These are phyloP conservation scores for Nezara viridula DNA, from an alignment of 2,888 invertebrate species.

Conservation along the genomic window DNA sequence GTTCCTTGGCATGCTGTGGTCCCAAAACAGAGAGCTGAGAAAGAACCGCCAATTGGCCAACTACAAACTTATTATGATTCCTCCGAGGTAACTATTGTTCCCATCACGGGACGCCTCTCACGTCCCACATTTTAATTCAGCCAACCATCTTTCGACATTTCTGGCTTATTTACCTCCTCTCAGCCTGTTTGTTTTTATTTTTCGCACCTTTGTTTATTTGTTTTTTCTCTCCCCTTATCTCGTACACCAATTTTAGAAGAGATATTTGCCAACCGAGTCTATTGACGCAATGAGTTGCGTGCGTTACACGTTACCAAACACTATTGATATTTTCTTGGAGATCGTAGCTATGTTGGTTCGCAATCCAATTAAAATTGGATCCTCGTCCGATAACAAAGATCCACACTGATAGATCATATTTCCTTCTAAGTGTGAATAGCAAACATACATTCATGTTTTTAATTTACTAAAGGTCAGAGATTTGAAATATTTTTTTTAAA, in stretches of 20 bases:
- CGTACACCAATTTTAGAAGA: background rate
- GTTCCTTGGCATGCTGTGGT: background rate
- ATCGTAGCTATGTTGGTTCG: background rate
- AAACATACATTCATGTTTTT: no score
- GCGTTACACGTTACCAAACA: background rate
- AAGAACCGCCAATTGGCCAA: background rate
- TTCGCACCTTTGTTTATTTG: conserved; percentile 14
- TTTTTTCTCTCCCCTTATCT: background rate
- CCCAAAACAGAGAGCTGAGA: background rate
- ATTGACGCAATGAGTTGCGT: background rate
- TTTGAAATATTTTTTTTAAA: no score
- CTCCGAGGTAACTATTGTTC: background rate
- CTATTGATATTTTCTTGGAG: background rate
- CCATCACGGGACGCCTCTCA: background rate
- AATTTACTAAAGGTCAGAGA: no score
- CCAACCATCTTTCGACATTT: conserved; percentile 9
- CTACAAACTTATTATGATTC: background rate
- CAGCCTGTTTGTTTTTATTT: background rate
- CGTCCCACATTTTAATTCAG: conserved; percentile 33
- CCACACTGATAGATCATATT: no score
- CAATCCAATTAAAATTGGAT: no score
- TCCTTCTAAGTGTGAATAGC: no score
- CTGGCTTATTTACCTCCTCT: background rate
- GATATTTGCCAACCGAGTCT: background rate
- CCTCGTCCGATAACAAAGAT: no score